phyloP scores from a whole-genome alignment of 2,888 invertebrate genomes.

The Polymixis lichenea region DNA sequence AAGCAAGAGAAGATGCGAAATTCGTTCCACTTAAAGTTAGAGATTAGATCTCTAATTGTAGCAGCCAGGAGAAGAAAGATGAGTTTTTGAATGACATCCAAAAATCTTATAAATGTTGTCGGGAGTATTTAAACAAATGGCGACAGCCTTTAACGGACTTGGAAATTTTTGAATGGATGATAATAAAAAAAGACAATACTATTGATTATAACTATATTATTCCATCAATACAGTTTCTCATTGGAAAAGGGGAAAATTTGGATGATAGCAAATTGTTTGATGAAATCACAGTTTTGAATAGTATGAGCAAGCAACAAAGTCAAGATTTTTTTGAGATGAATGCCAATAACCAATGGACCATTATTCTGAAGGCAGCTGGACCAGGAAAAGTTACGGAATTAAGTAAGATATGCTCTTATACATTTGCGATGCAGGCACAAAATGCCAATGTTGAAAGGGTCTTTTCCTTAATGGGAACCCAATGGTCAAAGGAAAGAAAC shows the following conservation, averaged over 20 bases:
- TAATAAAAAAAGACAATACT: conserved; percentile 15
- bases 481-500: conserved; percentile 29
- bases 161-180: conserved; percentile 16
- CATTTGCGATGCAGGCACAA: conserved; percentile 38
- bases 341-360: conserved; percentile 33
- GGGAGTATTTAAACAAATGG: conserved; percentile 28
- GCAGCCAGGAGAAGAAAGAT: conserved; percentile 24
- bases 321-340: conserved; percentile 28
- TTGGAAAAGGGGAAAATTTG: conserved; percentile 18
- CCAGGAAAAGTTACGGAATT: conserved; percentile 26
- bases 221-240: conserved; percentile 16
- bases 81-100: conserved; percentile 20
- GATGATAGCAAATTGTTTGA: conserved; percentile 13
- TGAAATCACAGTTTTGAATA: conserved; percentile 25
- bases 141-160: conserved; percentile 19
- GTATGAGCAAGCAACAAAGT: conserved; percentile 17
- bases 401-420: conserved; percentile 31
- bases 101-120: conserved; percentile 20
- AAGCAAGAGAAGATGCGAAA: conserved; percentile 33
- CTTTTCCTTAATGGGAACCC: conserved; percentile 34
- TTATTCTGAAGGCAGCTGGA: conserved; percentile 25
- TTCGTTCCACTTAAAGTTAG: conserved; percentile 33
- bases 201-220: conserved; percentile 20
- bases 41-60: conserved; percentile 32
- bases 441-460: conserved; percentile 44